Percentiles rank a stretch among this genome's conserved stretches.
Conservation (phyloP, 2,113 vertebrate species). For the Aramus guarauna region DNA sequence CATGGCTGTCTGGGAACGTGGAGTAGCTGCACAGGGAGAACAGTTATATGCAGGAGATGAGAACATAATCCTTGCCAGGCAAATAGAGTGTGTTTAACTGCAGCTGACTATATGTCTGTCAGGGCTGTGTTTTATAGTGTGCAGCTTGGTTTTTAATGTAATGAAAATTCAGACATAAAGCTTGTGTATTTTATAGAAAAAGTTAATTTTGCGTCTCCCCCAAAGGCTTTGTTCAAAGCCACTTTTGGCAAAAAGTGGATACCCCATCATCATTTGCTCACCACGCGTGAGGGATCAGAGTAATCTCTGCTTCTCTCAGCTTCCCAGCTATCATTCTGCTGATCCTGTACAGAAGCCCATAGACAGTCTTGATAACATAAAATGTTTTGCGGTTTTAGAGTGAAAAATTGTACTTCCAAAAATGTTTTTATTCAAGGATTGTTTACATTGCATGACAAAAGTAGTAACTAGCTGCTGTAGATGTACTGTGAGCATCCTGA, state of each 20-base stretch:
- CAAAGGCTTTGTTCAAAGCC: neutral
- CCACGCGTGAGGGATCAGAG: fast-evolving
- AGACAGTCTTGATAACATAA: neutral
- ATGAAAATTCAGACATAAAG: neutral
- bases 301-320: neutral
- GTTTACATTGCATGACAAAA: neutral
- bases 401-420: neutral
- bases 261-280: neutral
- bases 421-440: neutral
- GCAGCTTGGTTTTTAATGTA: neutral
- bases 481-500: neutral
- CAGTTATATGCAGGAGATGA: neutral
- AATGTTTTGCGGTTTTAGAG: neutral
- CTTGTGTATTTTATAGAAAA: neutral
- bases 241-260: neutral
- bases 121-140: neutral
- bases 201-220: neutral
- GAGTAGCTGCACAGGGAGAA: neutral
- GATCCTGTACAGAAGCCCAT: neutral
- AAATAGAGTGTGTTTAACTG: fast-evolving
- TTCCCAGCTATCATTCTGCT: neutral
- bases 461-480: neutral
- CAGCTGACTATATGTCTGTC: neutral
- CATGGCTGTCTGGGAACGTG: fast-evolving
- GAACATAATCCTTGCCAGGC: neutral